Evolutionary conservation across 2,888 invertebrate genomes (phyloP), one percentile per base, ranked within the genome.

Genomic region (Standfussiana lucernea): DNA sequence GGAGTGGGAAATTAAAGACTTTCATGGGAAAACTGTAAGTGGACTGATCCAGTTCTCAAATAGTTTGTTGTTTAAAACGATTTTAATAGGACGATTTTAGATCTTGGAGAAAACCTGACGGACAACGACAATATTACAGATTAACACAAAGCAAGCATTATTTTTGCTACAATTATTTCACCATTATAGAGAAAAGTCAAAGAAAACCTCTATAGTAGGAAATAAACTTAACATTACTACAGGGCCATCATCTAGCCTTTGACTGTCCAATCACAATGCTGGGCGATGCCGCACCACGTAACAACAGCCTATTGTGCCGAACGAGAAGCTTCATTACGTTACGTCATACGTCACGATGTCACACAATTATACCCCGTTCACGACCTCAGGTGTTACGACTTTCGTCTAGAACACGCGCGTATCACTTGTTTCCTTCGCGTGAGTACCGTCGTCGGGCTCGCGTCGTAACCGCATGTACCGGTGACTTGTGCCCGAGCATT

Each of bases 291-390:
- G 47, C 78, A 65, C 24, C 32, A 83, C 62, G 68, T 70, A 85
- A 85, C 62, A 66, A 28, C n/a, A 42, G 45, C 65, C 72, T 61
- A 82, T 82, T 83, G 70, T 83, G 64, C 28, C 59, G 68, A 68
- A 82, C 66, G 67, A 82, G 69, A 32, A 59, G 24, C 50, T 76
- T 69, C 71, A 81, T 77, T 62, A 74, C 40, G n/a, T 83, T 75
- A 86, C 56, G 42, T 81, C 74, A 80, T 45, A 40, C 66, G 62
- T 66, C 61, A 69, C 37, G 37, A 24, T 24, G 40, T 56, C 75
- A 61, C 65, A 61, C 32, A 35, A 21, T 61, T 21, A 35, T 21
- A 35, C 61, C 32, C 5, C 21, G 11, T 61, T 11, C 61, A 21
- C 35, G 5, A 61, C 32, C 61, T 61, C 10, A 21, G 21, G 21